Percentiles rank a stretch among this genome's conserved stretches.
phyloP scores from a whole-genome alignment of 2,113 vertebrate genomes.

The Eira barbara region DNA sequence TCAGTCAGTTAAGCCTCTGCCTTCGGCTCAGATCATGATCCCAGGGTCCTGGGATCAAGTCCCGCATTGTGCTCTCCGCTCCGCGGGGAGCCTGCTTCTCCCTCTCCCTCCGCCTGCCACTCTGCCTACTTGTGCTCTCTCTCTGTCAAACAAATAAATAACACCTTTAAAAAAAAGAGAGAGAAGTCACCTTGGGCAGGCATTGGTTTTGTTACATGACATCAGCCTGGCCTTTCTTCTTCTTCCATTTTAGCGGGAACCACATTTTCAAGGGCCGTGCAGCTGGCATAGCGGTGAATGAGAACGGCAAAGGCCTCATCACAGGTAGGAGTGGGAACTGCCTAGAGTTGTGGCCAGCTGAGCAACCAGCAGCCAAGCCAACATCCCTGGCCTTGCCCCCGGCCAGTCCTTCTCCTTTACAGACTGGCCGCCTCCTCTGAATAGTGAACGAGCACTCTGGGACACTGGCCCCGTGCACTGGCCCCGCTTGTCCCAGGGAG shows the following conservation, averaged over 20 bases:
- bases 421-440: not conserved
- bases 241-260: slow-evolving; percentile 86
- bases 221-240: not conserved
- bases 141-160: no score
- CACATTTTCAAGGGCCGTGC: slow-evolving; percentile 94
- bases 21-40: no score
- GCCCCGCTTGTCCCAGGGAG: not conserved
- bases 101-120: no score
- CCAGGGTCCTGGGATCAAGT: no score
- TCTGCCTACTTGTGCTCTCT: no score
- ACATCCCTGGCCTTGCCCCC: not conserved
- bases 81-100: no score
- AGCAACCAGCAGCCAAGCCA: not conserved
- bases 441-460: not conserved
- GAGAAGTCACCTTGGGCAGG: not conserved
- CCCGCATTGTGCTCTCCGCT: no score
- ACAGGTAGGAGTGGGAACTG: slow-evolving; percentile 81
- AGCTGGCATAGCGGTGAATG: slow-evolving; percentile 94
- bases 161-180: not conserved
- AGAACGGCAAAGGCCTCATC: slow-evolving; percentile 93
- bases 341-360: not conserved
- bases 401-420: not conserved
- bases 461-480: accelerated
- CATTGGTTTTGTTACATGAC: not conserved
- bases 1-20: no score